phyloP scores from a whole-genome alignment of 1,140 invertebrate genomes.

The Drosophila novamexicana region DNA sequence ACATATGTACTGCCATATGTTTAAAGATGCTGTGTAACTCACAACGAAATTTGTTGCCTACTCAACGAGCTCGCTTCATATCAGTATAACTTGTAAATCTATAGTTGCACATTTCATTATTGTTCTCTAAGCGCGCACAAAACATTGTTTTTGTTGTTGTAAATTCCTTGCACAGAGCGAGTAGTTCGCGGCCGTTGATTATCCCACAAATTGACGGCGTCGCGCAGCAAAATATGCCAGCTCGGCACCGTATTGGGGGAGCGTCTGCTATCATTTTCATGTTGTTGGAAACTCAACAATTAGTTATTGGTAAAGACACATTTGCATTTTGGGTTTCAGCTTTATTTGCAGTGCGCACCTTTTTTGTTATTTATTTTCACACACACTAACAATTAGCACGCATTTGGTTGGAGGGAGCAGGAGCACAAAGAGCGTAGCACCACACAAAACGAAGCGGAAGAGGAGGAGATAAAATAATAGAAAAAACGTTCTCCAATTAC shows the following conservation, averaged over 20 bases:
- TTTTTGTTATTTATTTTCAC: conserved; percentile 37
- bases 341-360: conserved; percentile 13
- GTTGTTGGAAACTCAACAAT: conserved; percentile 50
- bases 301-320: conserved; percentile 42
- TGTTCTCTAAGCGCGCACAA: conserved; percentile 36
- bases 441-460: conserved; percentile 75
- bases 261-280: conserved; percentile 76
- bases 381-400: conserved; percentile 43
- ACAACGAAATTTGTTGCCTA: conserved; percentile 8
- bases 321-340: conserved; percentile 8
- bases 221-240: conserved; percentile 76
- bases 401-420: conserved; percentile 43
- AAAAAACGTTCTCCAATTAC: conserved; percentile 83
- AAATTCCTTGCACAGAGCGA: conserved; percentile 66
- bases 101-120: conserved; percentile 39
- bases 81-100: conserved; percentile 17
- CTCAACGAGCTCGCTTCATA: conserved; percentile 2
- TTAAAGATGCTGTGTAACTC: conserved; percentile 45
- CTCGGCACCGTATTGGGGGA: conserved; percentile 74
- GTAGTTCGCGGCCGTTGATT: conserved; percentile 62
- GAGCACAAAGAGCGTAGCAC: conserved; percentile 68
- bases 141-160: conserved; percentile 75
- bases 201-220: conserved; percentile 65
- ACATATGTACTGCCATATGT: conserved; percentile 45
- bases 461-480: conserved; percentile 80